Conservation (phyloP, 2,888 invertebrate species). For the Gymnocheta viridis region DNA sequence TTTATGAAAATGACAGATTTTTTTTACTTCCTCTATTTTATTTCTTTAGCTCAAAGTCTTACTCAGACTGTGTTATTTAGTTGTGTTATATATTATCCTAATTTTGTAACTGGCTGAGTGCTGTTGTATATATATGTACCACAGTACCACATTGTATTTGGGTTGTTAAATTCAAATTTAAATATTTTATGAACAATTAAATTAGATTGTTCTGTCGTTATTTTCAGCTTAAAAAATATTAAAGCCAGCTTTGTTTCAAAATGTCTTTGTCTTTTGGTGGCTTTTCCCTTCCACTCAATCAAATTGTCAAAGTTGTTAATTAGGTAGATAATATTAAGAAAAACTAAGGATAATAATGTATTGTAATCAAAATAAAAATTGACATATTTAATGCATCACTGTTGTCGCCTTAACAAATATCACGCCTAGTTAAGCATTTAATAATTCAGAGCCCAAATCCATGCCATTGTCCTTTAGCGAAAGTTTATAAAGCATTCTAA, state of each 20-base stretch:
- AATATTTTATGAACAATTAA: slow-evolving; percentile 56
- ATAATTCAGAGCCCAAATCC: not conserved
- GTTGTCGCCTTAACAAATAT: not conserved
- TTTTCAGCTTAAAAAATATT: not conserved
- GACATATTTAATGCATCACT: not conserved
- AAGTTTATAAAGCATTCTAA: too few relatives aligned
- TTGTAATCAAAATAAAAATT: not conserved
- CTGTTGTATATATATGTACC: not conserved
- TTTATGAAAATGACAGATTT: not conserved
- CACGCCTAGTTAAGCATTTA: not conserved
- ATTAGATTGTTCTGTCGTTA: slow-evolving; percentile 1
- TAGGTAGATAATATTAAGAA: not conserved
- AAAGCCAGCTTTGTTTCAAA: not conserved
- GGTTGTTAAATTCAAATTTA: slow-evolving; percentile 38
- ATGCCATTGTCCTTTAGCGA: too few relatives aligned
- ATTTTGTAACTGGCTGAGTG: not conserved
- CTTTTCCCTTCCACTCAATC: not conserved
- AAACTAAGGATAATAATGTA: not conserved
- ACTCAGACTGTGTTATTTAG: not conserved
- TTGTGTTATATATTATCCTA: not conserved
- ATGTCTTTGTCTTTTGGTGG: not conserved
- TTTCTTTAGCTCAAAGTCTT: not conserved
- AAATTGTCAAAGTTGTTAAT: not conserved
- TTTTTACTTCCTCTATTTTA: not conserved
- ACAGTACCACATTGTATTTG: not conserved